A percentile compares a stretch with the other conserved stretches of the same genome.
phyloP scores from a whole-genome alignment of 2,888 invertebrate species.

The Mimachlamys varia region DNA sequence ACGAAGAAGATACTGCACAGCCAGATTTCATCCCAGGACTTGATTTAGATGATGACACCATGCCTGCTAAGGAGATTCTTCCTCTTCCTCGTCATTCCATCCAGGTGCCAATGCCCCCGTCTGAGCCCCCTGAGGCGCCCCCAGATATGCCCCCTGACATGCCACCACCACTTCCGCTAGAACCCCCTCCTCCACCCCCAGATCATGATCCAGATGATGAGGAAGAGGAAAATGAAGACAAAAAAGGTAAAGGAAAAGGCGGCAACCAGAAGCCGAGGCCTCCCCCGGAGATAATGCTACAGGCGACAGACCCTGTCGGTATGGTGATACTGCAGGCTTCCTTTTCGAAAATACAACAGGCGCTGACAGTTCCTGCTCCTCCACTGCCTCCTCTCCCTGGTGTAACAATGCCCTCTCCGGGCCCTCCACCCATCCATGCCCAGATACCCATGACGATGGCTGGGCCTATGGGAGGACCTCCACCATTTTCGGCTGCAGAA shows the following conservation, averaged over 20 bases:
- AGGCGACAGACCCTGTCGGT: conserved; percentile 51
- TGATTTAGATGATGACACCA: conserved; percentile 47
- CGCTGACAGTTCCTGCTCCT: conserved; percentile 44
- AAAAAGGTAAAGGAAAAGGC: conserved; percentile 36
- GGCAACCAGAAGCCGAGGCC: conserved; percentile 47
- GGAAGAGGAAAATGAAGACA: conserved; percentile 43
- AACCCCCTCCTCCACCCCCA: conserved; percentile 47
- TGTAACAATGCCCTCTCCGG: conserved; percentile 34
- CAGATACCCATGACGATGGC: conserved; percentile 36
- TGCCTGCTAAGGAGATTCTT: conserved; percentile 37
- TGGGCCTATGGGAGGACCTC: neutral
- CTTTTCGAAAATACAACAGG: conserved; percentile 47
- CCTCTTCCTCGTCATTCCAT: conserved; percentile 16
- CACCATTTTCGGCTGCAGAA: conserved; percentile 37
- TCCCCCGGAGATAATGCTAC: conserved; percentile 51
- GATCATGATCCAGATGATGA: conserved; percentile 47
- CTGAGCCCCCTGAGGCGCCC: conserved; percentile 55
- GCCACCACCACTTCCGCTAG: conserved; percentile 54
- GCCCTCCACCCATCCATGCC: conserved; percentile 36
- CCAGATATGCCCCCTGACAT: conserved; percentile 64
- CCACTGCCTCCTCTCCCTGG: conserved; percentile 39
- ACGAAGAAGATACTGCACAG: conserved; percentile 35
- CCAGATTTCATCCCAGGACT: conserved; percentile 46
- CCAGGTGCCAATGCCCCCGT: conserved; percentile 46
- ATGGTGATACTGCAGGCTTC: conserved; percentile 51